Percentiles rank a stretch among this genome's conserved stretches.
These are phyloP conservation scores for Cairina moschata DNA, from an alignment of 2,113 vertebrate genomes.

Conservation along the genomic window DNA sequence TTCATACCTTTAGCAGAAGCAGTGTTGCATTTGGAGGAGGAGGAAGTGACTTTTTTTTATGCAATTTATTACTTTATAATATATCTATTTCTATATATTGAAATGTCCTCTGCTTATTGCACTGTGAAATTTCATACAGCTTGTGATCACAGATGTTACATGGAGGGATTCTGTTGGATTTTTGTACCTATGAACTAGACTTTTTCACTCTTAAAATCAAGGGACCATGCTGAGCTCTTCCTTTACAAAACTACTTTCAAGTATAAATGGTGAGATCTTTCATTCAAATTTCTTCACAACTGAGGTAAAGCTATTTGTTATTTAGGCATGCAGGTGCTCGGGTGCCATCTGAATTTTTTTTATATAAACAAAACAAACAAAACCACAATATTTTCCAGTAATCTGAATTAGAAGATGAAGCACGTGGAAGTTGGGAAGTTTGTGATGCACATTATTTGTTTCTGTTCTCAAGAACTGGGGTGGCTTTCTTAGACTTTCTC, in stretches of 20 bases:
- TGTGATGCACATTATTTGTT: background rate
- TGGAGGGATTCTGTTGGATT: background rate
- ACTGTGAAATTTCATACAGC: background rate
- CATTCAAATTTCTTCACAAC: background rate
- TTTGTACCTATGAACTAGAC: background rate
- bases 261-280: background rate
- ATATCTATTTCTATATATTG: background rate
- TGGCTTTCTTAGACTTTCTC: background rate
- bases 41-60: background rate
- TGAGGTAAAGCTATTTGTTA: background rate
- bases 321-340: background rate
- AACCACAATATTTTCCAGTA: background rate
- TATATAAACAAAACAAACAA: background rate
- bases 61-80: background rate
- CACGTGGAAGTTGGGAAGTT: background rate
- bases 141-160: background rate
- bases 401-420: background rate
- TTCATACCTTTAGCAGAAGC: background rate
- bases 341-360: background rate
- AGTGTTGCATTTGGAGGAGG: background rate
- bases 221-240: background rate
- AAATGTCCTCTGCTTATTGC: background rate
- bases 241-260: background rate
- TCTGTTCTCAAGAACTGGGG: background rate
- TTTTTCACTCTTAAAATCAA: background rate